Conservation (phyloP, 2,888 invertebrate species). For the Muschampia plurimacula region DNA sequence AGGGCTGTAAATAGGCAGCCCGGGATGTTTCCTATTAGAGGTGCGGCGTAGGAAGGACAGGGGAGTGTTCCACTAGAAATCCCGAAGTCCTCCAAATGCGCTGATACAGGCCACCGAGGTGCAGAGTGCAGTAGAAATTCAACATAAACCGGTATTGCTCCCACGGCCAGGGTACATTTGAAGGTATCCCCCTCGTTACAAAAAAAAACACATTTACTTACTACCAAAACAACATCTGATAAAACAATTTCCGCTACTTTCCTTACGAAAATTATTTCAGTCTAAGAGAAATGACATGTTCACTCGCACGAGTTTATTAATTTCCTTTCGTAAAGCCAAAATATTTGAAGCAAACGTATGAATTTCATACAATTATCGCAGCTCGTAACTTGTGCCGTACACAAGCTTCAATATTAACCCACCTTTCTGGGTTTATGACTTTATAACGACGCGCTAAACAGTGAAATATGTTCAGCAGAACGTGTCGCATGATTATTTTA, state of each 20-base stretch:
- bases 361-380: background rate
- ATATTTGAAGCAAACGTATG: constrained; percentile 24
- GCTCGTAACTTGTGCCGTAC: constrained; percentile 50
- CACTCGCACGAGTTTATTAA: constrained; percentile 16
- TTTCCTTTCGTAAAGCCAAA: constrained; percentile 17
- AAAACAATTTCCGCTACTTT: background rate
- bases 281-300: background rate
- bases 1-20: too few relatives aligned
- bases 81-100: too few relatives aligned
- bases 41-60: too few relatives aligned
- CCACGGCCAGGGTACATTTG: too few relatives aligned
- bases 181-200: too few relatives aligned
- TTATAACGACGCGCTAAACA: constrained; percentile 77
- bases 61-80: too few relatives aligned
- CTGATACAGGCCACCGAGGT: too few relatives aligned
- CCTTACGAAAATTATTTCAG: constrained; percentile 1
- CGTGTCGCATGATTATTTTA: constrained; percentile 51
- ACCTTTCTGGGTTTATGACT: constrained; percentile 80
- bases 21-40: too few relatives aligned
- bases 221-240: background rate
- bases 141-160: too few relatives aligned
- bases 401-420: constrained; percentile 54
- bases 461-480: constrained; percentile 64
- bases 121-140: too few relatives aligned
- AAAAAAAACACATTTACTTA: too few relatives aligned